Evolutionary conservation across 2,888 invertebrate species (phyloP), one percentile per base, ranked within the genome.

Genomic region (Ecdyonurus torrentis): DNA sequence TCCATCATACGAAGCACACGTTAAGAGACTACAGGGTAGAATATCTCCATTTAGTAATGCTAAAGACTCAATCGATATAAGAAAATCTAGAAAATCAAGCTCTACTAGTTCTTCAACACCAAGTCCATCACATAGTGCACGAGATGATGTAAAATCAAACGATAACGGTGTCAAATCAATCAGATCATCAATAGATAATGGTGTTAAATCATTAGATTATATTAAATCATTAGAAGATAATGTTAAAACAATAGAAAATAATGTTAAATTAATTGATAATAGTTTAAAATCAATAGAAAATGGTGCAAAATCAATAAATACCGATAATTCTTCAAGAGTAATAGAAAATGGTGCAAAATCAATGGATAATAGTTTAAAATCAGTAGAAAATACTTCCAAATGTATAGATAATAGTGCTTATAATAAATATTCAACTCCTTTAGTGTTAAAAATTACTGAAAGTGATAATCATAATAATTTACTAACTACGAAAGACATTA

Each of bases 11-110:
- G 77, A 82, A 66, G 83, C 84, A 65, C 85, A 85, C 68, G 83
- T 85, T 25, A 81, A 83, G 64, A 77, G 83, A 59, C 71, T 86
- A 50, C 83, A 85, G 70, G 83, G 83, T 22, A 81, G 84, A 71
- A 82, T 83, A 62, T 80, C 84, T 1, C 85, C 86, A 68, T 87
- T 87, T 68, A 82, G 83, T 65, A 85, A 84, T 68, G 84, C 80
- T 0, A 79, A 82, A 65, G 85, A 86, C 72, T 85, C 85, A 0
- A 81, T 85, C 63, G 85, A 85, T 69, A 74, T 83, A 1, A 75
- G 83, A 64, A 84, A 84, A 69, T 77, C 79, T 1, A 77, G 79
- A 62, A 77, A 79, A 67, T 55, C 55, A 22, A 20, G 19, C 20
- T 10, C 19, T n/a, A 18, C 19, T n/a, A 37, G 37, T 37, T 20